These are phyloP conservation scores for Saturnia japonica DNA, from an alignment of 2,888 invertebrate species.

Conservation along the genomic window DNA sequence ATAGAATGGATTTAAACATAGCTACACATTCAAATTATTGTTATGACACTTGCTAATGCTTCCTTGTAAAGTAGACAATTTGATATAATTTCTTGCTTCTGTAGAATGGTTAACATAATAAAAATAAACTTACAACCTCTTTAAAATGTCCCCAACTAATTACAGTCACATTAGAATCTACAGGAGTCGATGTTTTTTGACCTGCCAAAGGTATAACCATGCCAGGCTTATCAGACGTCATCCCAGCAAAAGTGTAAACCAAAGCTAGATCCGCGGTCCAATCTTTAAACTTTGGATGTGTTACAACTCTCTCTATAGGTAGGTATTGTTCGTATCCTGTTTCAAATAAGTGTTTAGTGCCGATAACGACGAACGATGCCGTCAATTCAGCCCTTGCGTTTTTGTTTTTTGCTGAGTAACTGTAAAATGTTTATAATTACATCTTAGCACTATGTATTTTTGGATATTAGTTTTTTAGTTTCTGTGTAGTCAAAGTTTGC, in stretches of 20 bases:
- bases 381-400: constrained; percentile 50
- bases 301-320: constrained; percentile 58
- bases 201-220: constrained; percentile 46
- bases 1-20: not conserved
- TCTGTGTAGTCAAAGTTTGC: no score
- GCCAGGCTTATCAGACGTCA: constrained; percentile 60
- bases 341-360: constrained; percentile 59
- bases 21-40: not conserved
- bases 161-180: constrained; percentile 53
- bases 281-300: constrained; percentile 49
- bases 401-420: constrained; percentile 20
- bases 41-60: not conserved
- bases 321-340: constrained; percentile 63
- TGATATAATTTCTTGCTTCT: not conserved
- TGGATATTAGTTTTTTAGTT: no score
- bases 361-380: constrained; percentile 60
- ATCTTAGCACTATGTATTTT: no score
- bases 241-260: constrained; percentile 58
- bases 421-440: no score
- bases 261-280: constrained; percentile 60
- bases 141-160: constrained; percentile 54
- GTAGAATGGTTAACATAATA: not conserved
- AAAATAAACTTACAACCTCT: constrained; percentile 23
- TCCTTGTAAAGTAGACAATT: not conserved
- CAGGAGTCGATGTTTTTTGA: constrained; percentile 40